phyloP scores from a whole-genome alignment of 2,888 invertebrate species.

The Agrypnus murinus region DNA sequence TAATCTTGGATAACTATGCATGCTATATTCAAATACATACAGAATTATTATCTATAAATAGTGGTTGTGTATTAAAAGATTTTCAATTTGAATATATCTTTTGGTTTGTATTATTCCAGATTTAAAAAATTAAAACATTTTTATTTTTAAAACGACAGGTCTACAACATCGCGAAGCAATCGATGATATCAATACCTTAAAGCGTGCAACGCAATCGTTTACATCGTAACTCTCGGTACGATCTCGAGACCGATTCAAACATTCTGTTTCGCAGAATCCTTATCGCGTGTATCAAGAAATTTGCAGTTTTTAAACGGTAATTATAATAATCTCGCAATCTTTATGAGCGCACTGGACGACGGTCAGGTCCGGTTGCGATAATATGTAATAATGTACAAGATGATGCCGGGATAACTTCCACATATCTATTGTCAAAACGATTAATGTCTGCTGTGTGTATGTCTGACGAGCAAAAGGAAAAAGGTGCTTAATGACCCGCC shows the following conservation, averaged over 20 bases:
- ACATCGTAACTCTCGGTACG: constrained; percentile 39
- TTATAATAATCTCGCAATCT: constrained; percentile 48
- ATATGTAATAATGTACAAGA: constrained; percentile 38
- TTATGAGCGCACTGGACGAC: constrained; percentile 37
- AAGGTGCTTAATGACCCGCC: constrained; percentile 33
- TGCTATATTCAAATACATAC: too few species aligned
- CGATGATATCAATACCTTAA: constrained; percentile 46
- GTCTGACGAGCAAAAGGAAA: constrained; percentile 30
- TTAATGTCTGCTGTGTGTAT: constrained; percentile 33
- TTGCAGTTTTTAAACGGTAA: constrained; percentile 49
- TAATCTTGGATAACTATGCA: too few species aligned
- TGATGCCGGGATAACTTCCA: constrained; percentile 32
- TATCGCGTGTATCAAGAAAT: constrained; percentile 47
- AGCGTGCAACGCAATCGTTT: constrained; percentile 46
- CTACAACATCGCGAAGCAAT: background rate
- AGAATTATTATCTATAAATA: too few species aligned
- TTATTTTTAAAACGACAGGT: constrained; percentile 21
- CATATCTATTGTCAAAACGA: constrained; percentile 44
- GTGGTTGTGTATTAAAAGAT: too few species aligned
- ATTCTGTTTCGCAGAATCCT: constrained; percentile 41
- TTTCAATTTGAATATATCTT: too few species aligned
- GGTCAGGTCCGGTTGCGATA: constrained; percentile 31
- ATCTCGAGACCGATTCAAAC: constrained; percentile 40
- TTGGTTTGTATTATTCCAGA: background rate
- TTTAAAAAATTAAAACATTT: constrained; percentile 9